Conservation (phyloP, 2,797 vertebrate species). For the Arnoldichthys spilopterus region DNA sequence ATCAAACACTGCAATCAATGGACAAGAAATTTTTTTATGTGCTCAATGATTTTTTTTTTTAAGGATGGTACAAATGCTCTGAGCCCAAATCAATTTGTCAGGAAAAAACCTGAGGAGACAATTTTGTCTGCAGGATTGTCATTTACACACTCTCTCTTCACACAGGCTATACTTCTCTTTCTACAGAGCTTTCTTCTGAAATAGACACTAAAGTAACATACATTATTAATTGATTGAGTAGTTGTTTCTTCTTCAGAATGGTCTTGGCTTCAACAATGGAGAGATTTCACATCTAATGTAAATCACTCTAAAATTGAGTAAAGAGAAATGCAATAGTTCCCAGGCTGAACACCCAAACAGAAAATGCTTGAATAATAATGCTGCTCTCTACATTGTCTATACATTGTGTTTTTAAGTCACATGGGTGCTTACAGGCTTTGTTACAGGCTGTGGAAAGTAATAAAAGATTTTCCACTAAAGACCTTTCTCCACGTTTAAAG, state of each 20-base stretch:
- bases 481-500: not conserved
- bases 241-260: not conserved
- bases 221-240: not conserved
- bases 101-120: not conserved
- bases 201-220: not conserved
- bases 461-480: not conserved
- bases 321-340: too few species aligned
- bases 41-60: not conserved
- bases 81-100: not conserved
- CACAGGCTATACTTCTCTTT: not conserved
- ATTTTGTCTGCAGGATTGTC: slow-evolving; percentile 2
- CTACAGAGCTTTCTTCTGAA: slow-evolving; percentile 5
- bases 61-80: slow-evolving; percentile 3
- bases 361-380: not conserved
- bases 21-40: slow-evolving; percentile 4
- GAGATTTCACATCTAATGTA: too few species aligned
- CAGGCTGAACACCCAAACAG: too few species aligned
- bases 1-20: slow-evolving; percentile 7
- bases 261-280: too few species aligned
- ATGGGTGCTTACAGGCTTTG: not conserved
- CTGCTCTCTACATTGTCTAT: not conserved
- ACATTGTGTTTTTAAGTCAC: not conserved
- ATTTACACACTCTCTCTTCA: slow-evolving; percentile 15
- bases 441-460: not conserved
- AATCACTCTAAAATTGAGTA: too few species aligned